A percentile compares a stretch with the other conserved stretches of the same genome.
phyloP scores from a whole-genome alignment of 1,140 invertebrate genomes.

The Temnothorax longispinosus region DNA sequence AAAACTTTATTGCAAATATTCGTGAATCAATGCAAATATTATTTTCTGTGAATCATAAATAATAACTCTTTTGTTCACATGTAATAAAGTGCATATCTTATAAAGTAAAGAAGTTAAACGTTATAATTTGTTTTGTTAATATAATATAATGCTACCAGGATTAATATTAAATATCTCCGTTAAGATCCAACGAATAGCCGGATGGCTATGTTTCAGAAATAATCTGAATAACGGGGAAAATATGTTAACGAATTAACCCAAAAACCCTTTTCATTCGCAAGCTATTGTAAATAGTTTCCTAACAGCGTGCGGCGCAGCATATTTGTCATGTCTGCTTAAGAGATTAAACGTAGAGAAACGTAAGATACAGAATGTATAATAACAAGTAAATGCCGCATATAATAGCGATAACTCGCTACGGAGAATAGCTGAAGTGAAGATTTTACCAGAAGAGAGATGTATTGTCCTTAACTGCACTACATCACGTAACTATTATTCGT shows the following conservation, averaged over 20 bases:
- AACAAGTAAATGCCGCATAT: constrained; percentile 47
- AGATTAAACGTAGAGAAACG: constrained; percentile 44
- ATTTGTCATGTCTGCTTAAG: constrained; percentile 46
- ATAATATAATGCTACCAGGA: neutral
- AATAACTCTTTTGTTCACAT: neutral
- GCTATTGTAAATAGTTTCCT: constrained; percentile 25
- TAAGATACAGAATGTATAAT: constrained; percentile 47
- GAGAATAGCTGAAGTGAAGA: constrained; percentile 51
- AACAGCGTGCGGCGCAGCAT: neutral
- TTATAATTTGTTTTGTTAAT: neutral
- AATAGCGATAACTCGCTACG: constrained; percentile 36
- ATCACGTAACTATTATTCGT: constrained; percentile 20
- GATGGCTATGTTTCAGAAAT: neutral
- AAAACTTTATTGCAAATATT: neutral
- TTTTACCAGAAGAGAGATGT: constrained; percentile 46
- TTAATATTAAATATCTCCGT: constrained; percentile 15
- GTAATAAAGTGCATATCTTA: neutral
- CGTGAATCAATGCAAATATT: neutral
- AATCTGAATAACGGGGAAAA: neutral
- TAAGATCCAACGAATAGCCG: neutral
- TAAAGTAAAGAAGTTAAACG: neutral
- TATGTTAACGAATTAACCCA: constrained; percentile 30
- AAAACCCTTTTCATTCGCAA: constrained; percentile 37
- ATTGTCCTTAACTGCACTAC: constrained; percentile 29
- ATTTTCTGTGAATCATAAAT: neutral